phyloP scores from a whole-genome alignment of 2,113 vertebrate species.

The Acanthochromis polyacanthus region DNA sequence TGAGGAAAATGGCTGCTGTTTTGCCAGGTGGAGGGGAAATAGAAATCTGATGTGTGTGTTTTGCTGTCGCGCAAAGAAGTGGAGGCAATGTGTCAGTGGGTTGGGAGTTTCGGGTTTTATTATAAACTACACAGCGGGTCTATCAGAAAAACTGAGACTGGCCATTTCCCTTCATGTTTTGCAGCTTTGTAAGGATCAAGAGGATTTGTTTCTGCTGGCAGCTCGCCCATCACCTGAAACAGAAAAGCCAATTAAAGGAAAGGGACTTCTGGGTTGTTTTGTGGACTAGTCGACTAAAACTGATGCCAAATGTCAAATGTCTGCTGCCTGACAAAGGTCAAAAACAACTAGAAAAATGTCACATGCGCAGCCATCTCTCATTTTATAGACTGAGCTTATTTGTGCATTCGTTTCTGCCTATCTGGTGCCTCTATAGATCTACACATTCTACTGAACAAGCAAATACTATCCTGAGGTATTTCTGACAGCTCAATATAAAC shows the following conservation, averaged over 20 bases:
- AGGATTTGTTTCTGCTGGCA: conserved; percentile 78
- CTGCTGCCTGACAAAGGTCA: background rate
- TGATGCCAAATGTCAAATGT: conserved; percentile 51
- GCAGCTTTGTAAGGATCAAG: conserved; percentile 74
- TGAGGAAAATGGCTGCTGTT: conserved; percentile 80
- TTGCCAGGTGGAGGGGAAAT: conserved; percentile 73
- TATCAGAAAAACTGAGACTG: conserved; percentile 50
- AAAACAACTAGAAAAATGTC: conserved; percentile 33
- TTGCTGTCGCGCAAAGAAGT: conserved; percentile 54
- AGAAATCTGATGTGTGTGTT: conserved; percentile 64
- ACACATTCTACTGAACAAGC: too few relatives aligned
- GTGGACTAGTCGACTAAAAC: conserved; percentile 14
- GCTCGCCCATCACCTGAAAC: conserved; percentile 71
- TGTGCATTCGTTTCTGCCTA: too few relatives aligned
- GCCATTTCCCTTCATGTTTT: conserved; percentile 56
- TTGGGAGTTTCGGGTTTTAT: conserved; percentile 56
- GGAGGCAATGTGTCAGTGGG: conserved; percentile 23
- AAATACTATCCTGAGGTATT: too few relatives aligned
- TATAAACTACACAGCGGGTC: conserved; percentile 48
- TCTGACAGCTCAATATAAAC: too few relatives aligned
- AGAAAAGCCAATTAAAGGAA: conserved; percentile 52
- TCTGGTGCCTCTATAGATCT: too few relatives aligned
- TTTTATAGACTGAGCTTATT: too few relatives aligned
- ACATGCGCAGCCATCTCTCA: background rate
- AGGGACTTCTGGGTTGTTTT: conserved; percentile 30